These are phyloP conservation scores for Sclerodermus sp. DNA, from an alignment of 2,888 invertebrate genomes.

Conservation along the genomic window DNA sequence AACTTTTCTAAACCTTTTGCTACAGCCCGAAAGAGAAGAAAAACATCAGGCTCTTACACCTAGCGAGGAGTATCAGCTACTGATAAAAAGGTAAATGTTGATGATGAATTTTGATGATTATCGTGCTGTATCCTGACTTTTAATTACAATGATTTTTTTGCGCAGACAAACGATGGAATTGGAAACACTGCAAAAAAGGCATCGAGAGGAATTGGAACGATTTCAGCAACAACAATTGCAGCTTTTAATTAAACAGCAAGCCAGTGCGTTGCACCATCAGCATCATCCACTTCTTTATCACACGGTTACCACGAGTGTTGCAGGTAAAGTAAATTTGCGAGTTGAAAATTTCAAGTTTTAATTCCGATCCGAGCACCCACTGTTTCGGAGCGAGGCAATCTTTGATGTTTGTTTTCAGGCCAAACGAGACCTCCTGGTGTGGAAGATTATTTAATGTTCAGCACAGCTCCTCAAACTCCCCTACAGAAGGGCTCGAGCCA, in stretches of 20 bases:
- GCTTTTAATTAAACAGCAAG: constrained; percentile 51
- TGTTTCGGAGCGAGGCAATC: neutral
- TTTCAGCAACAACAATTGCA: constrained; percentile 55
- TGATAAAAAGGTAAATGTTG: constrained; percentile 48
- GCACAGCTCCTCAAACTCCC: constrained; percentile 50
- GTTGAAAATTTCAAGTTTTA: neutral
- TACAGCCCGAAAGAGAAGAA: constrained; percentile 49
- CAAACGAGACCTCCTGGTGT: constrained; percentile 48
- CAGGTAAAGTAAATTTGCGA: constrained; percentile 38
- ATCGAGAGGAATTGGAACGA: constrained; percentile 54
- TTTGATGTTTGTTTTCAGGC: too few relatives aligned
- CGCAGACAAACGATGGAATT: constrained; percentile 58
- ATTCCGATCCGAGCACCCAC: neutral
- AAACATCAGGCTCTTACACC: constrained; percentile 45
- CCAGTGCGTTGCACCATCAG: constrained; percentile 52
- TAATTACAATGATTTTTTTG: constrained; percentile 3
- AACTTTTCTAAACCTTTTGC: too few relatives aligned
- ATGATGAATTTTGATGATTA: too few relatives aligned
- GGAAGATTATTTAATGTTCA: constrained; percentile 53
- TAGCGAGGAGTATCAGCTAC: constrained; percentile 54
- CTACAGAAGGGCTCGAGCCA: constrained; percentile 47
- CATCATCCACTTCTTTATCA: constrained; percentile 53
- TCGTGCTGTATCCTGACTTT: neutral
- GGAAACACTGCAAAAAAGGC: constrained; percentile 57
- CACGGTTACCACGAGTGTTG: constrained; percentile 42